Evolutionary conservation across 2,113 vertebrate genomes (phyloP).

Genomic region (Papio anubis): DNA sequence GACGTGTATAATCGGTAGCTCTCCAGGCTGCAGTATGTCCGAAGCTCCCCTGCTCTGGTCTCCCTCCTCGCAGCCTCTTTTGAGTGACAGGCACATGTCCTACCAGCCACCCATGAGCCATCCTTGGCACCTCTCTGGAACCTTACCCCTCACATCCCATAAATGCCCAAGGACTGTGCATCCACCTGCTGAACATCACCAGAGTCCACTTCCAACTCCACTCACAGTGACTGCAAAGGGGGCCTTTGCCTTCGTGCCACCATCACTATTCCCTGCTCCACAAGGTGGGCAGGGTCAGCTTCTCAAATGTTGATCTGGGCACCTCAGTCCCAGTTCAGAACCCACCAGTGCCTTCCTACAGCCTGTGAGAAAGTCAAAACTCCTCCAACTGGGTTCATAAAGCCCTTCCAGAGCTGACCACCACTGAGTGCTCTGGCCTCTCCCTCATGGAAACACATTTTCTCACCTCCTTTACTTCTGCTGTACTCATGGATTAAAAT

Average conservation of each 20-base stretch:
- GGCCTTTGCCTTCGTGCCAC: not conserved
- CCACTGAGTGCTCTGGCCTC: not conserved
- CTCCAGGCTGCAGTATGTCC: not conserved
- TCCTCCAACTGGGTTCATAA: not conserved
- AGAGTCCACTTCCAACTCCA: not conserved
- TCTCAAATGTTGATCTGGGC: not conserved
- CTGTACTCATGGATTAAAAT: not conserved
- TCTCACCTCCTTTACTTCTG: not conserved
- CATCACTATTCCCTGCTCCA: not conserved
- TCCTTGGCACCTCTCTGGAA: not conserved
- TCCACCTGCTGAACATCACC: not conserved
- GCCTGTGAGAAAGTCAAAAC: not conserved
- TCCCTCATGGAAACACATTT: not conserved
- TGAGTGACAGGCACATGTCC: not conserved
- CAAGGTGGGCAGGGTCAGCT: not conserved
- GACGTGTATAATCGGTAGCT: no score
- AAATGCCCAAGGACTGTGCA: no score
- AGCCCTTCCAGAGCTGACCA: not conserved
- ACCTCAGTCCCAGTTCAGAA: not conserved
- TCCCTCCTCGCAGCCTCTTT: not conserved
- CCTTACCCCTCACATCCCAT: not conserved
- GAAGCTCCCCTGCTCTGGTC: not conserved
- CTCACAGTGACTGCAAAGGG: not conserved
- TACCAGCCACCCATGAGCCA: not conserved
- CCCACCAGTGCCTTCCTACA: not conserved